Base-by-base conservation (phyloP, 1,140 invertebrate species). In the Drosophila cardini region DNA sequence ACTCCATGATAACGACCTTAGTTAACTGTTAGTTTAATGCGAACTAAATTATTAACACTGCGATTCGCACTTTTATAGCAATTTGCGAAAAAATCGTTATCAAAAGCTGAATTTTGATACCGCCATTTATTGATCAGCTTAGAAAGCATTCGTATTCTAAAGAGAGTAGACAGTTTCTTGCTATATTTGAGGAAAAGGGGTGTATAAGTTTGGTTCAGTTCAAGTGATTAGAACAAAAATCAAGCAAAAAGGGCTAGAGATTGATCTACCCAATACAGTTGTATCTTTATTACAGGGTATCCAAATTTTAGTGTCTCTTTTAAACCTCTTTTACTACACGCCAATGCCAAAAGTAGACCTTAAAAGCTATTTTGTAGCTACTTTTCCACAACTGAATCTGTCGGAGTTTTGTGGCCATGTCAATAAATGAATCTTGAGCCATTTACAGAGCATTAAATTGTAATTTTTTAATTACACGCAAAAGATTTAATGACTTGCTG, bases 401-500 rank as follows among this genome's bases (percentile, higher is more conserved):
- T n/a, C n/a, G n/a, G n/a, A 16, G 21, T 40, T 15, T 38, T 64
- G 42, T 16, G 71, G 40, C 67, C 53, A 43, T 86, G 79, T 82
- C 83, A 82, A 86, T 86, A 87, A 86, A 87, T 82, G 83, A 72
- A 70, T 67, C 40, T 13, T 32, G 63, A 53, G 57, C 75, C 74
- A 78, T 78, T 78, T 78, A 65, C 72, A 70, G 71, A 68, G 83
- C 83, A 86, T 87, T 89, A 86, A 89, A 86, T 71, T 86, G 83
- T 87, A 76, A 86, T 86, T 86, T 87, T 87, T 86, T 86, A 86
- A 86, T 86, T 86, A 83, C 83, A 87, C 69, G 82, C 76, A 83
- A 86, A 86, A 87, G 83, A 87, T 89, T 86, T 87, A 86, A 87
- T 83, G 83, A 82, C 78, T 79, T 77, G 71, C 61, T 76, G 79